These are phyloP conservation scores for Dasyprocta punctata DNA, from an alignment of 2,113 vertebrate genomes.

Conservation along the genomic window DNA sequence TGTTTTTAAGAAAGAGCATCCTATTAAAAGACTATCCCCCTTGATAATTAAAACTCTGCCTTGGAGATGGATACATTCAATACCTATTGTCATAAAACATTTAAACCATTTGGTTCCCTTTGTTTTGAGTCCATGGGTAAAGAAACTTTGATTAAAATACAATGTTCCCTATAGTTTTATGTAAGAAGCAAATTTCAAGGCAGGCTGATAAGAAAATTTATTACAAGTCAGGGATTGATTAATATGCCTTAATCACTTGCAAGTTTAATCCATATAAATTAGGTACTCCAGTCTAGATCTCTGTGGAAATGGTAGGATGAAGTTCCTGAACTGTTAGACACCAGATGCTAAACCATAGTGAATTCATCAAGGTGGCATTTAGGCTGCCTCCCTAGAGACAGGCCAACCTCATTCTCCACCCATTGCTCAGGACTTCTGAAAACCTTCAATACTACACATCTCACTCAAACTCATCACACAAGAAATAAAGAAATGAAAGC, in stretches of 20 bases:
- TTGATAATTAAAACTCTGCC: background rate
- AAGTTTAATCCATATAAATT: background rate
- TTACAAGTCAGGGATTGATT: slow-evolving; percentile 2
- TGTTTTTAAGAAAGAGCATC: background rate
- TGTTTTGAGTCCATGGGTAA: background rate
- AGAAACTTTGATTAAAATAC: slow-evolving; percentile 6
- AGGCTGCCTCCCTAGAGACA: background rate
- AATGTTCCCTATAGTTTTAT: background rate
- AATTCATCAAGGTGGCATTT: background rate
- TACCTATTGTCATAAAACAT: background rate
- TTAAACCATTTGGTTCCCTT: slow-evolving; percentile 19
- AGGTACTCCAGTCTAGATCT: background rate
- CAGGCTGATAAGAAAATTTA: background rate
- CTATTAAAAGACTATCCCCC: background rate
- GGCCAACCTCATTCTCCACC: background rate
- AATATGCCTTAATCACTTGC: background rate
- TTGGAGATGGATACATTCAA: background rate
- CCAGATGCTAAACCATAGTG: background rate
- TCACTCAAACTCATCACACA: background rate
- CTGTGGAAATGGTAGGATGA: background rate
- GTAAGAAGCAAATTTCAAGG: background rate
- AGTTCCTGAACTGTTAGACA: background rate
- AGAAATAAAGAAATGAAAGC: background rate
- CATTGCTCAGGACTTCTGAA: background rate
- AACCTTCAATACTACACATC: background rate